Evolutionary conservation across 2,888 invertebrate species (phyloP).

Genomic region (Drosophila macrospina): DNA sequence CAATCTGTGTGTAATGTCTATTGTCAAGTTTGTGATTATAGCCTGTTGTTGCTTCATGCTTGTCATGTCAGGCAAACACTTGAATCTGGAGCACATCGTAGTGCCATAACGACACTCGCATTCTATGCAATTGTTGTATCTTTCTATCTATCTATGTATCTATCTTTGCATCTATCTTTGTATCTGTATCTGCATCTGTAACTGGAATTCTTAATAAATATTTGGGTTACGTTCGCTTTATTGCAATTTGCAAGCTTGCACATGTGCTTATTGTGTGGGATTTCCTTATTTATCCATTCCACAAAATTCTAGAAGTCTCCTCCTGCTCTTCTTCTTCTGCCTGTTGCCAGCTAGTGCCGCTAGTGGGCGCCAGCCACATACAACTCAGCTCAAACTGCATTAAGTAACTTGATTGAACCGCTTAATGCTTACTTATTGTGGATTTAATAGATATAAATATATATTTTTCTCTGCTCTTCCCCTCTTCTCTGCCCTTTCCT

Average conservation of each 20-base stretch:
- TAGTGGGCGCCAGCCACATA: constrained; percentile 29
- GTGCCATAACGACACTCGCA: constrained; percentile 11
- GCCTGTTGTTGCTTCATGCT: constrained; percentile 21
- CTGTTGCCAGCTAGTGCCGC: constrained; percentile 8
- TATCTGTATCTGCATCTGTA: constrained; percentile 5
- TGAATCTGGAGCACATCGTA: constrained; percentile 34
- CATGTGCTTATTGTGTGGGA: constrained; percentile 12
- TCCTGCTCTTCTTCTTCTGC: neutral
- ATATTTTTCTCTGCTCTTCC: neutral
- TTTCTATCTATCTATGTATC: neutral
- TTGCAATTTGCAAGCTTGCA: constrained; percentile 32
- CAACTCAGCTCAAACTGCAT: neutral
- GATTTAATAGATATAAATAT: neutral
- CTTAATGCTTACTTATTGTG: constrained; percentile 9
- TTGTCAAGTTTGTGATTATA: constrained; percentile 51
- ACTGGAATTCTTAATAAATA: constrained; percentile 32
- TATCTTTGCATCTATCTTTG: constrained; percentile 14
- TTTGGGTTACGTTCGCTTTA: constrained; percentile 54
- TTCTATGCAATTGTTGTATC: constrained; percentile 28
- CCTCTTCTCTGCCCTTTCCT: neutral
- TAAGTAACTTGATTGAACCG: neutral
- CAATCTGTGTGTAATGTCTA: constrained; percentile 30
- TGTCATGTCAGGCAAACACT: constrained; percentile 57
- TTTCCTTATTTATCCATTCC: neutral
- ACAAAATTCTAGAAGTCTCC: neutral